Percentiles rank a stretch among this genome's conserved stretches.
Conservation (phyloP, 2,888 invertebrate species). For the Lasioglossum malachurum region DNA sequence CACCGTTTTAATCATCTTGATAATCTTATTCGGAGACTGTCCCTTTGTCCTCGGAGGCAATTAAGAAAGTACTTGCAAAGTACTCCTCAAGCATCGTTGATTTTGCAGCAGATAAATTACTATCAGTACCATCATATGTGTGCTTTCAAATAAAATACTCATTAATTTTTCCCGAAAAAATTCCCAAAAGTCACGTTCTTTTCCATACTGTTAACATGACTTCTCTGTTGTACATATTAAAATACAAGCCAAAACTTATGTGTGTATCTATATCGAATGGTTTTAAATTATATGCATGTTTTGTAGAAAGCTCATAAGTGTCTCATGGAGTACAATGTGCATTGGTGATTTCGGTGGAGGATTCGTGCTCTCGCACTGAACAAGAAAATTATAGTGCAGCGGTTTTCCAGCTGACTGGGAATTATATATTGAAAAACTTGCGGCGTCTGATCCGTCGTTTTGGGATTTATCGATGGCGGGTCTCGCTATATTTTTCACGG, state of each 20-base stretch:
- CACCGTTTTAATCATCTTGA: not conserved
- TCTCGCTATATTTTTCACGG: constrained; percentile 43
- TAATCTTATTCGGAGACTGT: not conserved
- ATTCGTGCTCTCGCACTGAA: not conserved
- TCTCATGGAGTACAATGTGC: not conserved
- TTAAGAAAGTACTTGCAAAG: no score
- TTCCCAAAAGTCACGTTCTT: not conserved
- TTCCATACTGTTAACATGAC: not conserved
- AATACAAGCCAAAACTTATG: no score
- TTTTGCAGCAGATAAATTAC: not conserved
- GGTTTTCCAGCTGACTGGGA: constrained; percentile 3
- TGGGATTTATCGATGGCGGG: constrained; percentile 41
- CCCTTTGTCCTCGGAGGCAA: no score
- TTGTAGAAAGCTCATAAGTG: not conserved
- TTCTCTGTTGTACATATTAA: not conserved
- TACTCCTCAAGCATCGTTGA: not conserved
- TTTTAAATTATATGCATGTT: not conserved
- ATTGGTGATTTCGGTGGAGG: not conserved
- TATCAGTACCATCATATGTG: not conserved
- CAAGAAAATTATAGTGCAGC: not conserved
- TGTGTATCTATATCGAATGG: no score
- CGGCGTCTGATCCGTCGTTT: constrained; percentile 8
- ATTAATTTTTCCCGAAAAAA: not conserved
- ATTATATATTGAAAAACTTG: constrained; percentile 39
- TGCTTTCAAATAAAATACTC: not conserved